Percentiles rank a stretch among this genome's conserved stretches.
These are phyloP conservation scores for Salticus scenicus DNA, from an alignment of 2,888 invertebrate species.

Conservation along the genomic window DNA sequence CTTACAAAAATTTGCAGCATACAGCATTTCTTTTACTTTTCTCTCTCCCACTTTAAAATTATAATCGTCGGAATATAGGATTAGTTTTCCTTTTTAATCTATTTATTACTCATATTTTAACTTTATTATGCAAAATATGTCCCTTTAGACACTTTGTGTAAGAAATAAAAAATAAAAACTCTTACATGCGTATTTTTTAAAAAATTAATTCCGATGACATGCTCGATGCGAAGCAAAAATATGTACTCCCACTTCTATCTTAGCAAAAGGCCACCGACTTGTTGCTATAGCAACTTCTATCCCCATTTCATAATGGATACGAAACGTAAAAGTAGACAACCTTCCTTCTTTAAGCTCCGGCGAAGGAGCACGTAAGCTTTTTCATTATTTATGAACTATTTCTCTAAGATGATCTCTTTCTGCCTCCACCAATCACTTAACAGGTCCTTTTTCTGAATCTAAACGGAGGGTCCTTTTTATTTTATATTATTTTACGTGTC, in stretches of 20 bases:
- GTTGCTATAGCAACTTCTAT: slow-evolving; percentile 59
- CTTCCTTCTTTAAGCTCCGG: slow-evolving; percentile 40
- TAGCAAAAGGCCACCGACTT: background rate
- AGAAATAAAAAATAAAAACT: too few species aligned
- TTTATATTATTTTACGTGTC: slow-evolving; percentile 12
- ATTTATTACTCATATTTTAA: too few species aligned
- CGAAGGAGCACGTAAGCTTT: slow-evolving; percentile 58
- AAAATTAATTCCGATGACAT: background rate
- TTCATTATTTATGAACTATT: slow-evolving; percentile 70
- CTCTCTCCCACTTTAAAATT: too few species aligned
- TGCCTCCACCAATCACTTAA: slow-evolving; percentile 64
- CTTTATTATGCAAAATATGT: too few species aligned
- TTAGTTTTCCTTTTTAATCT: too few species aligned
- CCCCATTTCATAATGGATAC: slow-evolving; percentile 67
- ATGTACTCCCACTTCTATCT: background rate
- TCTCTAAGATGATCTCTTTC: slow-evolving; percentile 51
- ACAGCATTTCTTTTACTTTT: too few species aligned
- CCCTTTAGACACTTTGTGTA: too few species aligned
- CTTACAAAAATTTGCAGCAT: too few species aligned
- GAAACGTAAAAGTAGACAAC: slow-evolving; percentile 45
- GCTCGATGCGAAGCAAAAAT: background rate
- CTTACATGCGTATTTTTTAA: too few species aligned
- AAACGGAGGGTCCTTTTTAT: slow-evolving; percentile 2
- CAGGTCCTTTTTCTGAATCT: slow-evolving; percentile 30
- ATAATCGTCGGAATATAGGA: too few species aligned